These are phyloP conservation scores for Ellobius talpinus DNA, from an alignment of 2,113 vertebrate species.

Conservation along the genomic window DNA sequence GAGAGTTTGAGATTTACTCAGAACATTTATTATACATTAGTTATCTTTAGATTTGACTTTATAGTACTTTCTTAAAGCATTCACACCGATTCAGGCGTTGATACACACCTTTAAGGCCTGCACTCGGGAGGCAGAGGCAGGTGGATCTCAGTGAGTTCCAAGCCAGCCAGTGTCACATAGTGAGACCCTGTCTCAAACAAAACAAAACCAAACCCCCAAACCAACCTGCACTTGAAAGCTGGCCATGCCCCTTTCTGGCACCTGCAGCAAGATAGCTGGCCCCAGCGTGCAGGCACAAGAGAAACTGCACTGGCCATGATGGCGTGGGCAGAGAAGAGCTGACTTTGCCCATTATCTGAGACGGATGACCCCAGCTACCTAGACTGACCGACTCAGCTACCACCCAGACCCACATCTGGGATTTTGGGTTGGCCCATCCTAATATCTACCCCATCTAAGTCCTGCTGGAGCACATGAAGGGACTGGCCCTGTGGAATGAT, in stretches of 20 bases:
- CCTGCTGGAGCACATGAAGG: background rate
- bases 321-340: background rate
- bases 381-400: background rate
- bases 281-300: background rate
- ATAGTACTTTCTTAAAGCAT: background rate
- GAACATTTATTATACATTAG: constrained; percentile 20
- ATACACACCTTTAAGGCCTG: background rate
- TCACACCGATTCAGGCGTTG: background rate
- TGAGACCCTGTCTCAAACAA: background rate
- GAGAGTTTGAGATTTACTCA: constrained; percentile 42
- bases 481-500: background rate
- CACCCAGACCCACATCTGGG: background rate
- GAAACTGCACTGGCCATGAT: background rate
- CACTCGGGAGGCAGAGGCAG: background rate
- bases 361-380: background rate
- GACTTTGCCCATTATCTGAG: background rate
- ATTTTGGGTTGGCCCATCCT: background rate
- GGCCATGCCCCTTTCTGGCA: background rate
- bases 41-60: constrained; percentile 40
- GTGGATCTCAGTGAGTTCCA: background rate
- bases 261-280: background rate
- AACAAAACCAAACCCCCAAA: no score
- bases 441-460: background rate
- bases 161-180: background rate
- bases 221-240: background rate